Evolutionary conservation across 1,140 invertebrate genomes (phyloP).

Genomic region (Drosophila kohkoa): DNA sequence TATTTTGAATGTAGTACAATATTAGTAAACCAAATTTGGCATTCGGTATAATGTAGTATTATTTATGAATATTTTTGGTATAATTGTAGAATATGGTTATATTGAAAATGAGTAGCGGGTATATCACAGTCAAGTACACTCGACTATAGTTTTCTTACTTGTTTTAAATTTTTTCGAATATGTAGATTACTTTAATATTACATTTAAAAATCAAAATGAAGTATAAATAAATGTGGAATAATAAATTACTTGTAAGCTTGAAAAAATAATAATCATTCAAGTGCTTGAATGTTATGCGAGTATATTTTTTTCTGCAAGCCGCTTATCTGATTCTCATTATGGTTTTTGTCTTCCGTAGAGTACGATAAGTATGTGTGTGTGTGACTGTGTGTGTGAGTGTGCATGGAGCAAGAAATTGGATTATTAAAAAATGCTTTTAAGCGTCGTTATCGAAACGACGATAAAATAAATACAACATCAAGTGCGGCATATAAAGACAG

Average conservation of each 20-base stretch:
- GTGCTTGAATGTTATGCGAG: background rate
- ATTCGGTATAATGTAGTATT: too few relatives aligned
- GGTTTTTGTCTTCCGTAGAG: constrained; percentile 6
- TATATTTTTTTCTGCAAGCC: background rate
- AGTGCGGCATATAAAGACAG: constrained; percentile 26
- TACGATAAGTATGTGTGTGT: background rate
- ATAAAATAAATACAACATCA: constrained; percentile 48
- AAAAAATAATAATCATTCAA: constrained; percentile 11
- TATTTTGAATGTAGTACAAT: too few relatives aligned
- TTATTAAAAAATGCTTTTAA: constrained; percentile 56
- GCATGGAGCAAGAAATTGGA: constrained; percentile 36
- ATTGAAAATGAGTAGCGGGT: too few relatives aligned
- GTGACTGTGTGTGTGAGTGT: background rate
- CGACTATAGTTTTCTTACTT: too few relatives aligned
- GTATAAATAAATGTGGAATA: background rate
- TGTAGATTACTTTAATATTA: background rate
- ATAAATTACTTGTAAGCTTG: constrained; percentile 3
- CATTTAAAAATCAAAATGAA: background rate
- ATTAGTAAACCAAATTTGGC: too few relatives aligned
- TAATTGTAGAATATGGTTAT: too few relatives aligned
- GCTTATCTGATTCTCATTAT: constrained; percentile 5
- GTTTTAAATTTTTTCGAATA: too few relatives aligned
- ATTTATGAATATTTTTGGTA: too few relatives aligned
- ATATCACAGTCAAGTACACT: too few relatives aligned
- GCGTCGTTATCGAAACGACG: constrained; percentile 46